Evolutionary conservation across 2,797 vertebrate species (phyloP), one percentile per base, ranked within the genome.

Genomic region (Xiphorhynchus erythropygius): DNA sequence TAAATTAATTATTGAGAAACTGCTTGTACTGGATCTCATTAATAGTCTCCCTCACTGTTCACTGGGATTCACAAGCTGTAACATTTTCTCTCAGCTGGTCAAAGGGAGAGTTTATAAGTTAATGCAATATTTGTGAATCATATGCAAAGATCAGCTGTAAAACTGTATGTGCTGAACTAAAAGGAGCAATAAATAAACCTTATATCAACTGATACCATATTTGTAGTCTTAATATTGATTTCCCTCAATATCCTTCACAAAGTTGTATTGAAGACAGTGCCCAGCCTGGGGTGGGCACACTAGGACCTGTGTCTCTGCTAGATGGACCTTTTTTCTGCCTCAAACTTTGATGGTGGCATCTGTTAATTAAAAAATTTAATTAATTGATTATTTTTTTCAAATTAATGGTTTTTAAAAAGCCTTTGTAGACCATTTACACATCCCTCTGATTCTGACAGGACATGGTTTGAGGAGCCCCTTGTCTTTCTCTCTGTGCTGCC

Each of bases 51-150:
- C 67, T 83, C 47, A 84, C 56, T 92, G 37, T 81, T 96, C 69
- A 67, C 69, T 87, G 57, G 83, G 53, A 71, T 96, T 50, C 76
- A 49, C 71, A 89, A 90, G 91, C 64, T 4, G 2, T 62, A 67
- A 82, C 82, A 57, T 53, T 81, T 95, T 96, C 85, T 96, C 28
- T 10, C 78, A 97, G 87, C 84, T 94, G 65, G 74, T 93, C 85
- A 84, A 79, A 93, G 94, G 71, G 57, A 84, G 53, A 53, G 44
- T 91, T 96, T 80, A 69, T 87, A 79, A 67, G 21, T 93, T 91
- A 91, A 75, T 95, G 89, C 23, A 84, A 65, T 91, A 70, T 96
- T 97, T 97, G 93, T 94, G 97, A 97, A 96, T 60, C 88, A 76
- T 3, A 41, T 96, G 90, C 42, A 94, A 97, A 97, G 87, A 96